These are phyloP conservation scores for Lithophane leautieri DNA, from an alignment of 2,888 invertebrate species.

Conservation along the genomic window DNA sequence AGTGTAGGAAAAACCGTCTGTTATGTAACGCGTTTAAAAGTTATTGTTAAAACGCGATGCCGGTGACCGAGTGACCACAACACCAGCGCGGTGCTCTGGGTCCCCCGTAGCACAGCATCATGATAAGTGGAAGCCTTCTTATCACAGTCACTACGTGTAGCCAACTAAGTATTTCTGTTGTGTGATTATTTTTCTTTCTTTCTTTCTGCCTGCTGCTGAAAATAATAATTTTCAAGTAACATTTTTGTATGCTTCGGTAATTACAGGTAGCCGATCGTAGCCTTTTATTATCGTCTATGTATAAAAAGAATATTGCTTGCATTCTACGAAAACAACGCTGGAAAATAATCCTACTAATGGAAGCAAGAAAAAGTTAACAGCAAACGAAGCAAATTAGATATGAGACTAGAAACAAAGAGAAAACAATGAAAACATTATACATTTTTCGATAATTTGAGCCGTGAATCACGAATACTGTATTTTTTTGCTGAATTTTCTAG, in stretches of 20 bases:
- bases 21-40: not conserved
- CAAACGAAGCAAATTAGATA: slow-evolving; percentile 44
- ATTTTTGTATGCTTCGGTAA: slow-evolving; percentile 17
- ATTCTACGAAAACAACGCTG: slow-evolving; percentile 27
- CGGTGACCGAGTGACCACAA: not conserved
- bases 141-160: too few relatives aligned
- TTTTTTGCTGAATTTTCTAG: not conserved
- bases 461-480: not conserved
- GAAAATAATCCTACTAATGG: slow-evolving; percentile 56
- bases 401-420: slow-evolving; percentile 25
- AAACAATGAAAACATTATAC: not conserved
- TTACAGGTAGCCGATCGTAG: not conserved
- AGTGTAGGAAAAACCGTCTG: not conserved
- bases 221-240: not conserved
- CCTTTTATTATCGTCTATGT: slow-evolving; percentile 28
- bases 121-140: too few relatives aligned
- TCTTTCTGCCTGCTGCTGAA: not conserved
- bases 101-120: too few relatives aligned
- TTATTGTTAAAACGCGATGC: not conserved
- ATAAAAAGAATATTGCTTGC: slow-evolving; percentile 30
- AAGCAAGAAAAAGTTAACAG: slow-evolving; percentile 29
- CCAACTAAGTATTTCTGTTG: too few relatives aligned
- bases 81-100: not conserved
- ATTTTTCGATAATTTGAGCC: not conserved
- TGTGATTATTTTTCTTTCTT: too few relatives aligned